phyloP scores from a whole-genome alignment of 2,797 vertebrate genomes.

The Poecile montanus region DNA sequence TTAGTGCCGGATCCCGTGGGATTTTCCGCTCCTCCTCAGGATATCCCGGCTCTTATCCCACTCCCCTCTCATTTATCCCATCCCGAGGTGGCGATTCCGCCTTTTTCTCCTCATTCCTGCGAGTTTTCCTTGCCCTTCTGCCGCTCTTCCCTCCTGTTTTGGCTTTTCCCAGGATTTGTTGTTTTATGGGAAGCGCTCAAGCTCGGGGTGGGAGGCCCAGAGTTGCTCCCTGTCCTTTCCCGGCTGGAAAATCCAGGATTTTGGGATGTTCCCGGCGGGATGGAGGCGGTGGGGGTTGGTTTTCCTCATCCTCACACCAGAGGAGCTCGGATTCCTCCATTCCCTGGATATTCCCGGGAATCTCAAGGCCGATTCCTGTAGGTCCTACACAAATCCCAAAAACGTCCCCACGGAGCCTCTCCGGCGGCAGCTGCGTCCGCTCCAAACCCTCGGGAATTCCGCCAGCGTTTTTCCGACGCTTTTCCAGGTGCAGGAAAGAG shows the following conservation, averaged over 20 bases:
- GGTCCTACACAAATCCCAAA: background rate
- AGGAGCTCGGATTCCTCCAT: background rate
- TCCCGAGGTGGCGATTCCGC: background rate
- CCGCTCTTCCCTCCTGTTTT: background rate
- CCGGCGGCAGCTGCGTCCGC: background rate
- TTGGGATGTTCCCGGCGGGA: fast-evolving
- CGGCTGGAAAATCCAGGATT: background rate
- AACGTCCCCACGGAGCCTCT: no score
- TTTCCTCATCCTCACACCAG: background rate
- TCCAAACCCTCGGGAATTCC: background rate
- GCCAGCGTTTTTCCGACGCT: background rate
- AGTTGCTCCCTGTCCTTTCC: background rate
- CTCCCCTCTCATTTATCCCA: background rate
- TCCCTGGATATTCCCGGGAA: background rate
- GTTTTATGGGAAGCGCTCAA: background rate
- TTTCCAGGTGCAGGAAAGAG: background rate
- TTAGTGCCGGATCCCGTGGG: fast-evolving
- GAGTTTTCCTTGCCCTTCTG: background rate
- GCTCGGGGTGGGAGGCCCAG: background rate
- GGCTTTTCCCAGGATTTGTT: background rate
- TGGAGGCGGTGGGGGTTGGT: no score
- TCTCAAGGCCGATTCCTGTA: fast-evolving
- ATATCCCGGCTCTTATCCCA: background rate
- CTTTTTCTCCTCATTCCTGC: background rate
- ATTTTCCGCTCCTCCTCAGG: background rate